Base-by-base conservation (phyloP, 2,888 invertebrate species). In the Dastarcus helophoroides region DNA sequence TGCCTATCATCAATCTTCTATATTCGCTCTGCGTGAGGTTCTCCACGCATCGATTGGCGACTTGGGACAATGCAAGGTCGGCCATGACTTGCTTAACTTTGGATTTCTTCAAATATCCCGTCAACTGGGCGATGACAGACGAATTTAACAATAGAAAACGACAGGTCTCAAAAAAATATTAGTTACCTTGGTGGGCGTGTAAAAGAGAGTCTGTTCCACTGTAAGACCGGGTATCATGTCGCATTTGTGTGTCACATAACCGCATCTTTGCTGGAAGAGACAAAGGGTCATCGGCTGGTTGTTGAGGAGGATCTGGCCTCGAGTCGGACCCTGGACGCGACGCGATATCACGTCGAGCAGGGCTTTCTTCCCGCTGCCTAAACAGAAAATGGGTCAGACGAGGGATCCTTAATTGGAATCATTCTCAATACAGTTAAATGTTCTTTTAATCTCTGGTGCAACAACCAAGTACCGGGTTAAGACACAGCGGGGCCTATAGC, bases 311-410 rank as follows among this genome's bases (percentile, higher is more conserved):
- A 95, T 84, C 53, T 90, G 84, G 0, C 94, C 95, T 32, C 89
- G 73, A 1, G 83, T 83, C 2, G 84, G 77, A 2, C 83, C 83
- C 41, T 76, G 75, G 7, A 85, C 79, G 16, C 86, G 69, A 10
- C 84, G 69, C 0, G 85, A 79, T 33, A 95, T 86, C 4, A 94
- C 93, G 58, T 95, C 94, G 4, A 97, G 65, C 3, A 97, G 71
- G 0, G 93, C 93, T 16, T 90, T 76, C 56, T 97, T 97, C 1
- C 95, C 95, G 46, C 91, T 91, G 8, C 90, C 90, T 88, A 47
- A 13, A 57, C 49, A 33, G 16, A 10, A 6, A 14, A 9, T 23
- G 7, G 10, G 10, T 11, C 8, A 7, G 10, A 10, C 8, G 7
- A 6, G n/a, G n/a, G 6, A n/a, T 6, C 19, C 6, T 7, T 7